These are phyloP conservation scores for Eurypyga helias DNA, from an alignment of 2,113 vertebrate genomes.

Conservation along the genomic window DNA sequence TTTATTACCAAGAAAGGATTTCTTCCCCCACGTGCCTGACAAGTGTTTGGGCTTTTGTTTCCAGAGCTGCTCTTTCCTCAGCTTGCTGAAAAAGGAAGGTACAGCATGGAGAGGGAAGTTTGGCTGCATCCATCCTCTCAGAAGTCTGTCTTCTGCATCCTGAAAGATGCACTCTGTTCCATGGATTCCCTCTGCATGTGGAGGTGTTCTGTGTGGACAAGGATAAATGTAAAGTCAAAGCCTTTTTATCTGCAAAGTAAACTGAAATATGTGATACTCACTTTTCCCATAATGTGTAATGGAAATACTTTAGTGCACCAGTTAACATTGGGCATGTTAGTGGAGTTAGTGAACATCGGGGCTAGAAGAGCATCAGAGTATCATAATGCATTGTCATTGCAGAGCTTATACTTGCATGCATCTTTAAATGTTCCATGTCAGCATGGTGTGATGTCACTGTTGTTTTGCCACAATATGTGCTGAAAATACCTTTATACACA, in stretches of 20 bases:
- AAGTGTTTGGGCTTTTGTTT: background rate
- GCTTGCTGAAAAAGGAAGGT: background rate
- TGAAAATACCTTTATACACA: background rate
- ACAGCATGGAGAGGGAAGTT: background rate
- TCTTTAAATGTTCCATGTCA: background rate
- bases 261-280: background rate
- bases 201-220: background rate
- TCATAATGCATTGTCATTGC: fast-evolving
- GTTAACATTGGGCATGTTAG: background rate
- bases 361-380: background rate
- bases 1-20: background rate
- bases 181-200: background rate
- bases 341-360: background rate
- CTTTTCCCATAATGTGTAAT: background rate
- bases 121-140: background rate
- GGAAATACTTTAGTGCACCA: background rate
- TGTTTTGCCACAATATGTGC: background rate
- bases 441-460: background rate
- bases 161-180: background rate
- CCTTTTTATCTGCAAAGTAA: background rate
- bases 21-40: background rate
- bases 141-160: background rate
- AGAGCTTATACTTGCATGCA: background rate
- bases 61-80: background rate
- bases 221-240: background rate